Conservation (phyloP, 2,113 vertebrate genomes). For the Lophochroa leadbeateri region DNA sequence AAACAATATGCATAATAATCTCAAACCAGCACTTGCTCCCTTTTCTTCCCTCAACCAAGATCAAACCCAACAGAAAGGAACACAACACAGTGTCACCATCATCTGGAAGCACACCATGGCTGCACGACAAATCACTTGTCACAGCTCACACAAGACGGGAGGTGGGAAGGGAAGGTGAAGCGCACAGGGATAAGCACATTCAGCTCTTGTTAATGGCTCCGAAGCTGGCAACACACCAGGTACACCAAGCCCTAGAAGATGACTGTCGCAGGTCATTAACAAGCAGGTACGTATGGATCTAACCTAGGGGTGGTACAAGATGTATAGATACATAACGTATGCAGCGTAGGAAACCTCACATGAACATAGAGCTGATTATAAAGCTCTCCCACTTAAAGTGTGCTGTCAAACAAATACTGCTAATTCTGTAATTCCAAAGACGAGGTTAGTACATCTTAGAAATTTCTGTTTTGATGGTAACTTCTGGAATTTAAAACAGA, state of each 20-base stretch:
- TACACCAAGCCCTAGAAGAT: neutral
- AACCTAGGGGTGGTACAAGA: neutral
- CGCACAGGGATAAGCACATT: accelerated
- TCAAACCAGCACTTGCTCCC: neutral
- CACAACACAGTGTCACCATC: accelerated
- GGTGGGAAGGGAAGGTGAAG: neutral
- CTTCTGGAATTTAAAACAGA: neutral
- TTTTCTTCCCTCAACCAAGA: neutral
- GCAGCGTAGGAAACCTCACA: accelerated
- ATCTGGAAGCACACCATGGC: accelerated
- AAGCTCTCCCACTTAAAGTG: neutral
- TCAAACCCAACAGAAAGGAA: neutral
- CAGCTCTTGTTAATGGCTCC: neutral
- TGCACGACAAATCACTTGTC: accelerated
- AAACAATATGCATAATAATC: neutral
- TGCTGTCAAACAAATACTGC: neutral
- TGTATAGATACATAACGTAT: accelerated
- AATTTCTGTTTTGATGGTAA: neutral
- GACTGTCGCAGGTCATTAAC: neutral
- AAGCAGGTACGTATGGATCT: accelerated
- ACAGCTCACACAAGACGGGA: neutral
- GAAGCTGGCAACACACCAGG: neutral
- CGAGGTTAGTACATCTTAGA: neutral
- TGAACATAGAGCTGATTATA: accelerated
- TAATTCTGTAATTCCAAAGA: neutral